Evolutionary conservation across 2,797 vertebrate species (phyloP).

Genomic region (Urosaurus nigricauda): DNA sequence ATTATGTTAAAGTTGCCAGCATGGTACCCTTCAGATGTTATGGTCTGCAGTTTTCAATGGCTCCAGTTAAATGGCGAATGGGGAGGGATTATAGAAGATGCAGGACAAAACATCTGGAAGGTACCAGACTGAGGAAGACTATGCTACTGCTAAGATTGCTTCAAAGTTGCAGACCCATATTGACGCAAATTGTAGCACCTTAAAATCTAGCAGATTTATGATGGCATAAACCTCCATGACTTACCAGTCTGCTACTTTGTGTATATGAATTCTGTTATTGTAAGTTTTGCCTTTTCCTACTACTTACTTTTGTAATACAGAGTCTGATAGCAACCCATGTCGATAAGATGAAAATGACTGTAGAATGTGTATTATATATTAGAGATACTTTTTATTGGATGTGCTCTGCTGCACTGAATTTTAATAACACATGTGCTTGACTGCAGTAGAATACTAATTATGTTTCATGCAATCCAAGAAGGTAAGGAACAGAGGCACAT

Average conservation of each 20-base stretch:
- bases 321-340: constrained; percentile 42
- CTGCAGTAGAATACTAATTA: constrained; percentile 69
- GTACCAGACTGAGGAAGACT: background rate
- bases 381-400: constrained; percentile 67
- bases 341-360: constrained; percentile 48
- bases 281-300: background rate
- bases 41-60: no score
- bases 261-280: background rate
- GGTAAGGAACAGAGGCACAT: constrained; percentile 10
- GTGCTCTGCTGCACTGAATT: constrained; percentile 68
- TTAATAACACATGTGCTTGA: constrained; percentile 70
- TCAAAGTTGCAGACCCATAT: background rate
- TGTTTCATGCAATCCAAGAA: constrained; percentile 14
- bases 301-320: constrained; percentile 26
- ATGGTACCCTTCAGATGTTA: no score
- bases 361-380: constrained; percentile 51
- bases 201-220: background rate
- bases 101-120: background rate
- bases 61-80: no score
- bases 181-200: background rate
- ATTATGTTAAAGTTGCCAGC: background rate
- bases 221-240: no score
- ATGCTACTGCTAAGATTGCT: no score
- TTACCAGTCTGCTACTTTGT: background rate
- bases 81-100: background rate